Conservation (phyloP, 2,113 vertebrate genomes). For the Eublepharis macularius region DNA sequence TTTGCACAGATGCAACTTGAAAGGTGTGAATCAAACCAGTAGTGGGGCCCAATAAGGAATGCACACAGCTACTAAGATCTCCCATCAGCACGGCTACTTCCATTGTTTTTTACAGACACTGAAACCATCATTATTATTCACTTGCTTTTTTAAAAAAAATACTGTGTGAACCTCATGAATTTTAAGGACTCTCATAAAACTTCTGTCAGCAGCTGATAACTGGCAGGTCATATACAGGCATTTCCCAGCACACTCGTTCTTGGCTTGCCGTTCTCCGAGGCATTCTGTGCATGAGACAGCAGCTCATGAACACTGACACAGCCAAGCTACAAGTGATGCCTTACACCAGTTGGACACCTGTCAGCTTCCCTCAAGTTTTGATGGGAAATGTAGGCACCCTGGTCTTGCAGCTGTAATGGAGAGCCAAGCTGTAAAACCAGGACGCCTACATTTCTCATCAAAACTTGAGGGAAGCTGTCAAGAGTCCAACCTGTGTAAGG, state of each 20-base stretch:
- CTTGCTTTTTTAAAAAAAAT: constrained; percentile 7
- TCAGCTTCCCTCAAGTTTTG: too few species aligned
- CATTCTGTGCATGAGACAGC: background rate
- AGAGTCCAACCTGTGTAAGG: too few species aligned
- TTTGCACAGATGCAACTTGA: background rate
- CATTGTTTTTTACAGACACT: constrained; percentile 10
- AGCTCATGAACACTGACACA: constrained; percentile 36
- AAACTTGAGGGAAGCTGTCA: too few species aligned
- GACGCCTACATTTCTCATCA: too few species aligned
- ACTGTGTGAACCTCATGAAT: background rate
- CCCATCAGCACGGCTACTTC: fast-evolving
- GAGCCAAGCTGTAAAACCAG: too few species aligned
- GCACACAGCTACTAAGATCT: background rate
- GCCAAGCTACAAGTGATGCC: too few species aligned
- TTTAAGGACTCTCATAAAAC: constrained; percentile 33
- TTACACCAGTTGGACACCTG: too few species aligned
- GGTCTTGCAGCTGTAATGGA: too few species aligned
- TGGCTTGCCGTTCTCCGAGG: background rate
- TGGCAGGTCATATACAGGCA: background rate
- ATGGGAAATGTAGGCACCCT: too few species aligned
- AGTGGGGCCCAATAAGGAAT: background rate
- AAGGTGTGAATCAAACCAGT: background rate
- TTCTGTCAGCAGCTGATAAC: constrained; percentile 22
- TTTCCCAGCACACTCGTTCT: constrained; percentile 26
- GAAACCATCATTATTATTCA: constrained; percentile 15